These are phyloP conservation scores for Lepisosteus osseus DNA, from an alignment of 2,113 vertebrate genomes.

Conservation along the genomic window DNA sequence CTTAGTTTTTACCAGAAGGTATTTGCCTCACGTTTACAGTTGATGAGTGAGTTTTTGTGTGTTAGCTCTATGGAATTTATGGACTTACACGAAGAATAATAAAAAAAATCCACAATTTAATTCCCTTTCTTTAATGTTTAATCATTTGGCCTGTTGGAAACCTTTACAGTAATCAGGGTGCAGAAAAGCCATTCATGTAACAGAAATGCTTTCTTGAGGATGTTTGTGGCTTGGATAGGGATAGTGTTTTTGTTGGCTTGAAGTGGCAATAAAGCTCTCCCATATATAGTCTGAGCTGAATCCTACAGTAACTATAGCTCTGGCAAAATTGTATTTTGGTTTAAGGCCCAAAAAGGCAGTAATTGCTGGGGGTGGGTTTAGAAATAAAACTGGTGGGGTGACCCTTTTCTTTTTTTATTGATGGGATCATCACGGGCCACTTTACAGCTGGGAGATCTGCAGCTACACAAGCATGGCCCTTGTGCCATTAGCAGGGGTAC, in stretches of 20 bases:
- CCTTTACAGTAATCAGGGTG: not conserved
- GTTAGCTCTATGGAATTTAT: no score
- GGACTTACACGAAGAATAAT: no score
- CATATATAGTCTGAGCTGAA: conserved; percentile 6
- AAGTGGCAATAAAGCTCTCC: conserved; percentile 3
- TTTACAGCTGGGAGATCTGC: not conserved
- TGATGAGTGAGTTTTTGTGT: no score
- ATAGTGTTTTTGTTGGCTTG: conserved; percentile 10
- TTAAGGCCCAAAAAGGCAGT: not conserved
- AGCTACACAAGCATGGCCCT: not conserved
- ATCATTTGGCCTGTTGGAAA: not conserved
- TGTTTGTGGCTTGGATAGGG: conserved; percentile 21
- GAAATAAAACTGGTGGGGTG: not conserved
- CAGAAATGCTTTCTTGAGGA: conserved; percentile 17
- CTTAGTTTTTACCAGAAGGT: no score
- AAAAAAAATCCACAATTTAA: no score
- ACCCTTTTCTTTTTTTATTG: not conserved
- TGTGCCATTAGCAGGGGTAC: not conserved
- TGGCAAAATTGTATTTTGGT: not conserved
- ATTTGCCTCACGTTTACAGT: no score
- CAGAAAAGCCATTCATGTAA: conserved; percentile 1
- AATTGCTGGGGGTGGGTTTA: not conserved
- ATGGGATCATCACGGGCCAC: not conserved
- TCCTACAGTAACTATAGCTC: not conserved
- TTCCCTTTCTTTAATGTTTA: no score